A percentile compares a stretch with the other conserved stretches of the same genome.
Conservation (phyloP, 2,113 vertebrate species). For the Pterocles gutturalis region DNA sequence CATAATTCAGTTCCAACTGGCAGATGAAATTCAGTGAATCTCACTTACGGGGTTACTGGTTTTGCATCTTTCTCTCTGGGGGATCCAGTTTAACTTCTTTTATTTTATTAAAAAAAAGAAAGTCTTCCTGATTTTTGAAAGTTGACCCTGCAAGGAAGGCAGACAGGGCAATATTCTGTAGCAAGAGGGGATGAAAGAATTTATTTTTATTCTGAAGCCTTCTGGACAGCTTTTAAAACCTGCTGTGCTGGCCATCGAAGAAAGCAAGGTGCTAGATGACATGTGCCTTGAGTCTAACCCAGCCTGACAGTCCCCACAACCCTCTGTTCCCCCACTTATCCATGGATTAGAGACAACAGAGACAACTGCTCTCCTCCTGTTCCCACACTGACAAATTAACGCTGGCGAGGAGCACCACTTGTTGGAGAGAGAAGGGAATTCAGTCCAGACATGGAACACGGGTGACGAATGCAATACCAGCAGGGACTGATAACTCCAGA, state of each 20-base stretch:
- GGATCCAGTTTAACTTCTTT: background rate
- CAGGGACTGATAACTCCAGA: background rate
- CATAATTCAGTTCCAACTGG: background rate
- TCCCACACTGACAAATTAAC: background rate
- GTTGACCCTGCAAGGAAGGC: background rate
- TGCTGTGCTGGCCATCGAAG: background rate
- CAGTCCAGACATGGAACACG: background rate
- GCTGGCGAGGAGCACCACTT: background rate
- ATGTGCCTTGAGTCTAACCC: background rate
- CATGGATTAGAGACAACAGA: background rate
- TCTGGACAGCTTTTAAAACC: background rate
- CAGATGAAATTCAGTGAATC: background rate
- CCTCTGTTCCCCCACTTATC: background rate
- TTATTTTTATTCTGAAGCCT: background rate
- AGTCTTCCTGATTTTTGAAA: background rate
- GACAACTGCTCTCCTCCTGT: background rate
- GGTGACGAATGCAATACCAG: background rate
- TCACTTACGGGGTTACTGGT: background rate
- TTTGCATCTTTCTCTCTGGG: background rate
- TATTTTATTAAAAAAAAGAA: background rate
- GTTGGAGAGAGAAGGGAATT: background rate
- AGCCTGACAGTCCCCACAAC: background rate
- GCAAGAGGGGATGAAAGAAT: background rate
- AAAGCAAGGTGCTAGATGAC: background rate
- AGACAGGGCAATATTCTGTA: background rate